Base-by-base conservation (phyloP, 2,797 vertebrate species). In the Sparidentex hasta region DNA sequence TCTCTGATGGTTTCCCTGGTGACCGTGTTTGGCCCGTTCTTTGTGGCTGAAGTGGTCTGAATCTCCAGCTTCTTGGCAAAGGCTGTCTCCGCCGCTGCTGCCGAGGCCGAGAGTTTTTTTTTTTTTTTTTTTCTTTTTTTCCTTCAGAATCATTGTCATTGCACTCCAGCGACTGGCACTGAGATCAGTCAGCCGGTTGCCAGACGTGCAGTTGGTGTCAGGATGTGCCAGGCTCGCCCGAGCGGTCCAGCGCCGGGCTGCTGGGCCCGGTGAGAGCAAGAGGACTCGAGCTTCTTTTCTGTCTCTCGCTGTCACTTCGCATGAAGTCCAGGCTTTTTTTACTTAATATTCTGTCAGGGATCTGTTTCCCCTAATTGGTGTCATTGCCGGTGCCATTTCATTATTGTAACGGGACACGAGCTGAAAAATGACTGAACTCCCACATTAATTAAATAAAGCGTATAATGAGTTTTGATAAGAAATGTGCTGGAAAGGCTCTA, bases 151-250 rank as follows among this genome's bases (percentile, higher is more conserved):
- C 71, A 54, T 13, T 65, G 74, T 84, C 57, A 65, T 59, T 56
- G 59, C 71, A 62, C 65, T 81, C 43, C 64, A 62, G 65, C 43
- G 83, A 59, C 84, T 88, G 87, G 81, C 80, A 76, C 78, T 43
- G 70, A 71, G 74, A 74, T 80, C 70, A 76, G 73, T 63, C 79
- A 75, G 84, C 50, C 41, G 1, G 68, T 61, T 57, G 73, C 71
- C 82, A 75, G 78, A 67, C 25, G 11, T 51, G 73, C 63, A 55
- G 71, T 55, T 9, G 48, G 85, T 76, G 77, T 82, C 82, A 77
- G 83, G 81, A 58, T 25, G 80, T 79, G 70, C 71, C 81, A 75
- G 74, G 54, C 69, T 65, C 75, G 52, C 38, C 54, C 4, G 54
- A 70, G 67, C 62, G 44, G 74, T 54, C 55, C 54, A 33, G 65